Conservation (phyloP, 2,797 vertebrate genomes). For the Eospalax fontanierii region DNA sequence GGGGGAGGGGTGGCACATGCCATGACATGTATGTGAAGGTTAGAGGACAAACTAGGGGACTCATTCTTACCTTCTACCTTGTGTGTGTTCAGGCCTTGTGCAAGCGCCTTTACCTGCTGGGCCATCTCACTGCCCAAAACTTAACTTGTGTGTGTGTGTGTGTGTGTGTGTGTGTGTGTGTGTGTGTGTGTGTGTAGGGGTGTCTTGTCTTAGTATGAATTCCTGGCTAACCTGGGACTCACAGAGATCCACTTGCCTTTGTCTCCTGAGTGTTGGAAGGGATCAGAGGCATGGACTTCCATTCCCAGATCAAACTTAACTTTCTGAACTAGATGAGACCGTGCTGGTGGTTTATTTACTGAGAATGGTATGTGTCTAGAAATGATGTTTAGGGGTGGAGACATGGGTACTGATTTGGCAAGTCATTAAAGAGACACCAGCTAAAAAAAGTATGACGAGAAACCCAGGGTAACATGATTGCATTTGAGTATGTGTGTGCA, state of each 20-base stretch:
- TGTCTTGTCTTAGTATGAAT: neutral
- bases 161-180: no score
- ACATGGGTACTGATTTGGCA: neutral
- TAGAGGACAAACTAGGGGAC: no score
- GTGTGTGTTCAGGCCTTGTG: neutral
- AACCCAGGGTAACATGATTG: neutral
- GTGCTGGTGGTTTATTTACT: neutral
- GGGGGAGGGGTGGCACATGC: no score
- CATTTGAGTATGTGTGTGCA: neutral
- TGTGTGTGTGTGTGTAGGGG: no score
- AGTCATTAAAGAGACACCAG: neutral
- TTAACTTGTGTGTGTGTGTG: no score
- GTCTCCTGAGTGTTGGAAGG: no score
- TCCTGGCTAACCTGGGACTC: neutral
- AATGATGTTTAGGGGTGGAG: neutral
- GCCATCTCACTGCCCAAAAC: neutral
- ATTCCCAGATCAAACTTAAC: no score
- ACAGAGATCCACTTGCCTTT: no score
- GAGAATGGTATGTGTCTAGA: neutral
- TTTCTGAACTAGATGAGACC: neutral
- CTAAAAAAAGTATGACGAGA: neutral
- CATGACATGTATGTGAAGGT: no score
- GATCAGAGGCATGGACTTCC: no score
- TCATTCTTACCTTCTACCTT: neutral
- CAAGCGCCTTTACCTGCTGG: neutral